A percentile compares a stretch with the other conserved stretches of the same genome.
phyloP scores from a whole-genome alignment of 1,140 invertebrate species.

The Oncopeltus fasciatus region DNA sequence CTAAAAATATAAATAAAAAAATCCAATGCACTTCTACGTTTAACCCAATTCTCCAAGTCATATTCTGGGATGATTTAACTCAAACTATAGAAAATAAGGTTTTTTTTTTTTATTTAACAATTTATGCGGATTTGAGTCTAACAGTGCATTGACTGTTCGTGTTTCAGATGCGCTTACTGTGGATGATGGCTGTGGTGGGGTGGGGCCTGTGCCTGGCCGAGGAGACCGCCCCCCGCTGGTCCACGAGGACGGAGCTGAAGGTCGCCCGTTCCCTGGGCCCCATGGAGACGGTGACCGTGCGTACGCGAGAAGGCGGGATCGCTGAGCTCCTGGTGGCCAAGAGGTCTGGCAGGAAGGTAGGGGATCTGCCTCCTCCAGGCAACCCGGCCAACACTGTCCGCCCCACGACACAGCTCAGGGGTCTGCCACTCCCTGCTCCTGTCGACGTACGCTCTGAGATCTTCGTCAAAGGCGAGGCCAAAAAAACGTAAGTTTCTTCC shows the following conservation, averaged over 20 bases:
- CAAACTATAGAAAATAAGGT: no score
- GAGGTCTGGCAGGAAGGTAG: slow-evolving; percentile 32
- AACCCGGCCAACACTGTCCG: slow-evolving; percentile 5
- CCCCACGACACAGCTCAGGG: not conserved
- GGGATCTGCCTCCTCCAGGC: not conserved
- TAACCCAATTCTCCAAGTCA: no score
- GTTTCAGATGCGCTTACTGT: not conserved
- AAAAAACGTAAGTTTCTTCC: no score
- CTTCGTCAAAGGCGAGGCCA: no score
- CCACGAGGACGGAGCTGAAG: slow-evolving; percentile 58
- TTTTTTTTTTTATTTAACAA: no score
- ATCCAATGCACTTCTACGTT: no score
- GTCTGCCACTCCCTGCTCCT: slow-evolving; percentile 40
- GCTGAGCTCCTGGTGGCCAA: slow-evolving; percentile 64
- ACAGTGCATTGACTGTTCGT: no score
- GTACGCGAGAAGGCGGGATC: slow-evolving; percentile 52
- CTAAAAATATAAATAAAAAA: no score
- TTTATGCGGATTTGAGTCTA: no score
- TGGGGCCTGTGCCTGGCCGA: not conserved
- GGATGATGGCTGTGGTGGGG: not conserved
- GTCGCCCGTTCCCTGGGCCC: slow-evolving; percentile 60
- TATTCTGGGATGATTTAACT: no score
- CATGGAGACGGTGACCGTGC: slow-evolving; percentile 57
- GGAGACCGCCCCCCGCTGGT: slow-evolving; percentile 24
- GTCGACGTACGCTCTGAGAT: slow-evolving; percentile 47